These are phyloP conservation scores for Acridotheres tristis DNA, from an alignment of 2,797 vertebrate species.

Conservation along the genomic window DNA sequence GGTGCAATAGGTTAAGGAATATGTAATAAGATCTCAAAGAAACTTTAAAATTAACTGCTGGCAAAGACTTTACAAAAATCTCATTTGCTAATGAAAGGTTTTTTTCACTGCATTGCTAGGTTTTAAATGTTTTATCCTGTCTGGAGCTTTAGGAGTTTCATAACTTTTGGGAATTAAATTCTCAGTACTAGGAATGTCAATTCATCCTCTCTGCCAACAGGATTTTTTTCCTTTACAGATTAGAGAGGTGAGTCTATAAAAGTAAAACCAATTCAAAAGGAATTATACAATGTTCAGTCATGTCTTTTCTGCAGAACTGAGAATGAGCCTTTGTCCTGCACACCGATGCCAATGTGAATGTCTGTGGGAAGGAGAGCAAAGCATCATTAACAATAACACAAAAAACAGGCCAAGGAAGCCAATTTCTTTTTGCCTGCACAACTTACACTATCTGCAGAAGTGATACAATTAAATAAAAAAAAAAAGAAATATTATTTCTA, in stretches of 20 bases:
- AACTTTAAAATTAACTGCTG: background rate
- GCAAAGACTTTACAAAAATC: background rate
- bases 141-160: background rate
- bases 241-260: background rate
- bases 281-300: background rate
- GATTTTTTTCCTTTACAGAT: background rate
- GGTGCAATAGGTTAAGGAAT: conserved; percentile 81
- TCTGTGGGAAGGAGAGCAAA: background rate
- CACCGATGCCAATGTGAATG: fast-evolving
- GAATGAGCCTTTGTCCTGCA: background rate
- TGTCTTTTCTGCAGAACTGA: background rate
- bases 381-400: background rate
- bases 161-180: background rate
- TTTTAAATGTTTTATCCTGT: background rate
- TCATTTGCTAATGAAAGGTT: background rate
- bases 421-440: background rate
- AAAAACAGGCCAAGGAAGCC: background rate
- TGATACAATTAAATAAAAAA: background rate
- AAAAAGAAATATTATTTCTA: background rate
- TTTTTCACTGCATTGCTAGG: background rate
- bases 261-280: conserved; percentile 32
- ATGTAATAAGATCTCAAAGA: background rate
- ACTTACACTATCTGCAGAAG: background rate
- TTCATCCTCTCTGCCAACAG: background rate
- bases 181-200: background rate